Conservation (phyloP, 2,113 vertebrate species). For the Zapornia atra region DNA sequence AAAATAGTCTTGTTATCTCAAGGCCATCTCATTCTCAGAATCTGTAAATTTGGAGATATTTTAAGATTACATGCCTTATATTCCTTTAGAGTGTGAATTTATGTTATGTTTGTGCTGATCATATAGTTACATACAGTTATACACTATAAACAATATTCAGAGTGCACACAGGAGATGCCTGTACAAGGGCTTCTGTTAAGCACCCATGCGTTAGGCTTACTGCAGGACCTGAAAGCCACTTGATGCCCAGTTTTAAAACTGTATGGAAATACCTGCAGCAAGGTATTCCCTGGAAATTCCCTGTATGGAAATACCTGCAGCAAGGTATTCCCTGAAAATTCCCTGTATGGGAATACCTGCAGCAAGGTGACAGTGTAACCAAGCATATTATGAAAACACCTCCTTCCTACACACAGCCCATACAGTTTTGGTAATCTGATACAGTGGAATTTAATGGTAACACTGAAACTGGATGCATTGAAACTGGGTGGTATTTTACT, state of each 20-base stretch:
- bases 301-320: not conserved
- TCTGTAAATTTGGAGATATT: not conserved
- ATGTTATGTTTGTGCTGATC: not conserved
- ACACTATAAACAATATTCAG: not conserved
- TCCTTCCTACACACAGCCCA: not conserved
- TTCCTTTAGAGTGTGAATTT: not conserved
- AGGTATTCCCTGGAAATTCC: no score
- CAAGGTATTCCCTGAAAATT: no score
- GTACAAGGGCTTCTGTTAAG: not conserved
- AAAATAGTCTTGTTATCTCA: not conserved
- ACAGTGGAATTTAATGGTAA: not conserved
- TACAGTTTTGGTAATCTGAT: not conserved
- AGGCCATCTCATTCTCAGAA: not conserved
- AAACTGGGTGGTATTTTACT: not conserved
- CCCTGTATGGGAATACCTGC: not conserved
- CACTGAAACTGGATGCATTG: not conserved
- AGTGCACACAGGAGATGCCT: not conserved
- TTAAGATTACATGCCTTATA: not conserved
- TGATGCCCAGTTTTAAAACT: not conserved
- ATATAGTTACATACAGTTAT: not conserved
- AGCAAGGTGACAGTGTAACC: not conserved
- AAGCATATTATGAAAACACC: not conserved
- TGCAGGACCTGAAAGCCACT: not conserved
- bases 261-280: not conserved
- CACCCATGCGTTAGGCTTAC: not conserved